A percentile compares a stretch with the other conserved stretches of the same genome.
Conservation (phyloP, 1,140 invertebrate species). For the honey bee (Apis mellifera) region DNA sequence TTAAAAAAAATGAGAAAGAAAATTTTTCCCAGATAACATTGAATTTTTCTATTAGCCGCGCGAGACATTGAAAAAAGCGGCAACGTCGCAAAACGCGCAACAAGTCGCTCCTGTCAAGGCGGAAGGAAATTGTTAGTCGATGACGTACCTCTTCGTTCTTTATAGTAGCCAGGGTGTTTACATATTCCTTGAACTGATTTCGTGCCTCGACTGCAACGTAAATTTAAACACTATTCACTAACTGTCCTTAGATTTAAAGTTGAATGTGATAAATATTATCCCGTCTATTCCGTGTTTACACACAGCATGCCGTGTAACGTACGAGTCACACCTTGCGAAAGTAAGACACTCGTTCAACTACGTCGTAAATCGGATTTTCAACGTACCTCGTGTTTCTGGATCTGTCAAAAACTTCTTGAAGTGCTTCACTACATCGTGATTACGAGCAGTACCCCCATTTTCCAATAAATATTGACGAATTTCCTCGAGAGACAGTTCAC, state of each 20-base stretch:
- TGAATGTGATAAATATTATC: conserved; percentile 23
- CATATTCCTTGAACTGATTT: conserved; percentile 93
- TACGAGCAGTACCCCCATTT: conserved; percentile 92
- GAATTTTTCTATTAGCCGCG: conserved; percentile 21
- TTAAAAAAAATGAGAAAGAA: background rate
- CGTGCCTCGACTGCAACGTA: conserved; percentile 89
- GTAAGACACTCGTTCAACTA: conserved; percentile 7
- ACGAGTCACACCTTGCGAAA: conserved; percentile 42
- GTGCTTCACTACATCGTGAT: conserved; percentile 93
- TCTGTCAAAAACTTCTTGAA: conserved; percentile 93
- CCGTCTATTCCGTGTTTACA: conserved; percentile 40
- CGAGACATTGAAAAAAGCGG: conserved; percentile 50
- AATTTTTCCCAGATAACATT: background rate
- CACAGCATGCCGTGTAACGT: conserved; percentile 41
- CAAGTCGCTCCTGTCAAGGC: conserved; percentile 76
- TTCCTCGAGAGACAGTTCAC: conserved; percentile 90
- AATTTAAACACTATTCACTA: conserved; percentile 45
- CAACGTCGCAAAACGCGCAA: conserved; percentile 74
- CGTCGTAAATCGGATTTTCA: background rate
- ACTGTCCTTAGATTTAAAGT: background rate
- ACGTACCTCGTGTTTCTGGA: conserved; percentile 88
- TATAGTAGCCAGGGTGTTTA: conserved; percentile 93
- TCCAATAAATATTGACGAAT: conserved; percentile 91
- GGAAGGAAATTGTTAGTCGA: conserved; percentile 36
- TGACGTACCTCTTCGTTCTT: conserved; percentile 85